These are phyloP conservation scores for Euclidia mi DNA, from an alignment of 2,888 invertebrate species.

Conservation along the genomic window DNA sequence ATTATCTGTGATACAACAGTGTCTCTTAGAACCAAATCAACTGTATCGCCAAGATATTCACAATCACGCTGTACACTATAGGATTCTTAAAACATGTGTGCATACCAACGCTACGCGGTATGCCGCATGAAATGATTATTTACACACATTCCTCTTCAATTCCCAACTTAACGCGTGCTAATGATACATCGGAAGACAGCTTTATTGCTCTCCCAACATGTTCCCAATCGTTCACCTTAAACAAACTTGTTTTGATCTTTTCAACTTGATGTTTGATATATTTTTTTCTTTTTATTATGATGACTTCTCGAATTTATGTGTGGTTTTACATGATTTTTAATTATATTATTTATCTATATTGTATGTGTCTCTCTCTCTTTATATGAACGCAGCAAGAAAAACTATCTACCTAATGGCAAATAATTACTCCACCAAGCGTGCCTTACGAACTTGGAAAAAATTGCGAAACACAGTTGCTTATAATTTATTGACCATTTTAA, in stretches of 20 bases:
- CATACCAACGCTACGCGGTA: conserved; percentile 29
- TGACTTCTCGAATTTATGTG: not conserved
- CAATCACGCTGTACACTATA: too few species aligned
- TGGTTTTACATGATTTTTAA: conserved; percentile 1
- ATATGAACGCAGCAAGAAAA: too few species aligned
- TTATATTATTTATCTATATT: too few species aligned
- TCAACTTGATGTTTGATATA: not conserved
- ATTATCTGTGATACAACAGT: too few species aligned
- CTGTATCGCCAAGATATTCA: too few species aligned
- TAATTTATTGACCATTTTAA: too few species aligned
- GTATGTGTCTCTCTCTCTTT: too few species aligned
- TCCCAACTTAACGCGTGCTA: conserved; percentile 22
- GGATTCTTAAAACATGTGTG: not conserved
- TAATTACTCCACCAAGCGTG: too few species aligned
- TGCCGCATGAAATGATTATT: conserved; percentile 31
- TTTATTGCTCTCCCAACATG: conserved; percentile 28
- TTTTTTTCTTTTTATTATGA: conserved; percentile 2
- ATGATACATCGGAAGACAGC: conserved; percentile 36
- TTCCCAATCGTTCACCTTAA: conserved; percentile 12
- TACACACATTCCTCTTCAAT: conserved; percentile 26
- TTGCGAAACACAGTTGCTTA: too few species aligned
- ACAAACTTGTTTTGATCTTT: conserved; percentile 14
- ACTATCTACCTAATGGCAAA: too few species aligned
- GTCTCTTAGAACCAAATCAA: too few species aligned
- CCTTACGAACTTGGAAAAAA: too few species aligned